A percentile compares a stretch with the other conserved stretches of the same genome.
Evolutionary conservation across 1,140 invertebrate species (phyloP).

Genomic region (Musca vetustissima): DNA sequence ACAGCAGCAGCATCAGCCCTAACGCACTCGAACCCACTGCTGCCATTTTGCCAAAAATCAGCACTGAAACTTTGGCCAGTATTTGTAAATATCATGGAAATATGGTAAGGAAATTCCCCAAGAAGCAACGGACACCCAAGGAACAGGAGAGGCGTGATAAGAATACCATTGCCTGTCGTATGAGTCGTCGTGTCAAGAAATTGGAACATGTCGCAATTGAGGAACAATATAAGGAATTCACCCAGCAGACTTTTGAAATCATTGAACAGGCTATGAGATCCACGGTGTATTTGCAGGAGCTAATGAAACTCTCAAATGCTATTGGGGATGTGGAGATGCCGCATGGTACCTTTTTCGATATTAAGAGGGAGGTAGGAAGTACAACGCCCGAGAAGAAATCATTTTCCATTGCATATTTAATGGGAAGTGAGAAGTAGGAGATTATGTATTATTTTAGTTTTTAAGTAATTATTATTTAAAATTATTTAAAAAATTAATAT

Average conservation of each 20-base stretch:
- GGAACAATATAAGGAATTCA: slow-evolving; percentile 43
- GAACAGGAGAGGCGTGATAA: slow-evolving; percentile 50
- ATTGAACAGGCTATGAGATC: slow-evolving; percentile 40
- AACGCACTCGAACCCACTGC: slow-evolving; percentile 5
- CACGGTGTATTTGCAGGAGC: slow-evolving; percentile 39
- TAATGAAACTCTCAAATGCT: slow-evolving; percentile 22
- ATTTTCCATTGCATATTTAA: background rate
- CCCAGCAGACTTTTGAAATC: slow-evolving; percentile 34
- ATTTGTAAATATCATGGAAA: slow-evolving; percentile 49
- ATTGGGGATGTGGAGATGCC: slow-evolving; percentile 35
- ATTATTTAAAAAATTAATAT: too few species aligned
- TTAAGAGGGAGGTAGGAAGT: slow-evolving; percentile 31
- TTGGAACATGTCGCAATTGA: slow-evolving; percentile 44
- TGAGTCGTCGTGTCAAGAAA: slow-evolving; percentile 46
- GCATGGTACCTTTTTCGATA: slow-evolving; percentile 26
- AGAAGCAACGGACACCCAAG: slow-evolving; percentile 48
- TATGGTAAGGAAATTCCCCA: slow-evolving; percentile 50
- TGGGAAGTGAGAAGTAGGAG: background rate
- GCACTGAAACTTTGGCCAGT: slow-evolving; percentile 32
- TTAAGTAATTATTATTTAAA: background rate
- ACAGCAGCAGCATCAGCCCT: slow-evolving; percentile 35
- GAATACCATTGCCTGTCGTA: slow-evolving; percentile 49
- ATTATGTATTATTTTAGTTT: background rate
- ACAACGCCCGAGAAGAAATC: background rate
- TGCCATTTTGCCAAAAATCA: slow-evolving; percentile 24